Percentiles rank a stretch among this genome's conserved stretches.
These are phyloP conservation scores for Caenorhabditis brenneri DNA, from an alignment of 1,140 invertebrate species.

Conservation along the genomic window DNA sequence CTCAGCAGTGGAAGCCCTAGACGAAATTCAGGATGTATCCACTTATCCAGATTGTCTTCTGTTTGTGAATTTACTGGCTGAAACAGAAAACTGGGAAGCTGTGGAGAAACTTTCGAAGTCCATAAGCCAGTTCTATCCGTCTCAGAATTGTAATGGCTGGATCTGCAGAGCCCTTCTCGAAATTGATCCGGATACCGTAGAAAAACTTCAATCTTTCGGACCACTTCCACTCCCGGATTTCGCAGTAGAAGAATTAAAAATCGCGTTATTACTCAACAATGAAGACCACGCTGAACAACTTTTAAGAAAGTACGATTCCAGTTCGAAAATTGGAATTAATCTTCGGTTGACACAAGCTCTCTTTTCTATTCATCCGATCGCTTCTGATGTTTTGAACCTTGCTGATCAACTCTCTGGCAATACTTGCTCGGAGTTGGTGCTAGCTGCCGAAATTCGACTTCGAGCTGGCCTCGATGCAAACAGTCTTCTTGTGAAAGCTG, in stretches of 20 bases:
- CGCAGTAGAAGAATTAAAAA: background rate
- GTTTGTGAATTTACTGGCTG: background rate
- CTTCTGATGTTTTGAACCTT: background rate
- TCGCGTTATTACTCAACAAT: background rate
- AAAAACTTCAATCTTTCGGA: background rate
- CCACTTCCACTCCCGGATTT: background rate
- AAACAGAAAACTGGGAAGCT: conserved; percentile 1
- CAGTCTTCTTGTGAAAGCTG: background rate
- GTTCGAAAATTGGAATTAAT: background rate
- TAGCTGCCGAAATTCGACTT: conserved; percentile 6
- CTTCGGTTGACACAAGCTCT: background rate
- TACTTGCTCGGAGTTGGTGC: background rate
- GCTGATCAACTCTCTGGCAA: background rate
- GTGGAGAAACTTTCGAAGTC: background rate
- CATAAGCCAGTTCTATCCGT: background rate
- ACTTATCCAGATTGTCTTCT: background rate
- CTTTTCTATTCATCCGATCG: background rate
- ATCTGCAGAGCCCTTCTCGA: background rate
- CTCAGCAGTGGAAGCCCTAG: background rate
- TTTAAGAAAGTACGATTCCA: background rate
- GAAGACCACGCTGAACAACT: background rate
- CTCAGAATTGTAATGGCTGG: background rate
- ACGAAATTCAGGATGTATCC: background rate
- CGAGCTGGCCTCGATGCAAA: conserved; percentile 12
- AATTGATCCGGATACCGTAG: background rate